Percentiles rank a stretch among this genome's conserved stretches.
Conservation (phyloP, 2,888 invertebrate genomes). For the Drosophila lacicola region DNA sequence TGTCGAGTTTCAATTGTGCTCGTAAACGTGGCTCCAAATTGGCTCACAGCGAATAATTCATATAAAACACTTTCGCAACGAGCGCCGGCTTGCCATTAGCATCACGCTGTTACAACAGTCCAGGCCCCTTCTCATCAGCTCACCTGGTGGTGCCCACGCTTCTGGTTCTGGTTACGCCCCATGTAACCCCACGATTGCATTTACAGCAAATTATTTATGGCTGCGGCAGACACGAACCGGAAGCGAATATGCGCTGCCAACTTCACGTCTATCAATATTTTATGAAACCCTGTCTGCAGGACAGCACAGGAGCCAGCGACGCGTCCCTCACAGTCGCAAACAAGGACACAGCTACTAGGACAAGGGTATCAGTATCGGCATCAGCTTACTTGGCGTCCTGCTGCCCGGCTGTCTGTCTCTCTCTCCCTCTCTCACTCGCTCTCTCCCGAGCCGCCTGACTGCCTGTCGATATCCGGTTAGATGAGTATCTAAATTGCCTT, state of each 20-base stretch:
- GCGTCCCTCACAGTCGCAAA: constrained; percentile 48
- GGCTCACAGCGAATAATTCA: constrained; percentile 78
- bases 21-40: constrained; percentile 80
- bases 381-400: constrained; percentile 52
- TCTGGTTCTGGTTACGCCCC: constrained; percentile 56
- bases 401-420: constrained; percentile 15
- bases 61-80: constrained; percentile 81
- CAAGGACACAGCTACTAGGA: constrained; percentile 32
- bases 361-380: constrained; percentile 53
- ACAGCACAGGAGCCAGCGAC: constrained; percentile 27
- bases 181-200: constrained; percentile 77
- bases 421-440: constrained; percentile 15
- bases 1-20: constrained; percentile 78
- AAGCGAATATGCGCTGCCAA: constrained; percentile 78
- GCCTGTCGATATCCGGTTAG: constrained; percentile 82
- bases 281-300: constrained; percentile 78
- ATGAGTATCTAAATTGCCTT: constrained; percentile 82
- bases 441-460: constrained; percentile 39
- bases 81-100: constrained; percentile 71
- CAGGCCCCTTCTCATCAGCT: background rate
- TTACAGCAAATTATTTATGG: constrained; percentile 82
- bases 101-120: constrained; percentile 49
- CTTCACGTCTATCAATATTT: constrained; percentile 82
- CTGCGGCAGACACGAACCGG: constrained; percentile 81
- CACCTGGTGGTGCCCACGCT: constrained; percentile 16